Evolutionary conservation across 2,888 invertebrate species (phyloP).

Genomic region (Poecilobothrus nobilitatus): DNA sequence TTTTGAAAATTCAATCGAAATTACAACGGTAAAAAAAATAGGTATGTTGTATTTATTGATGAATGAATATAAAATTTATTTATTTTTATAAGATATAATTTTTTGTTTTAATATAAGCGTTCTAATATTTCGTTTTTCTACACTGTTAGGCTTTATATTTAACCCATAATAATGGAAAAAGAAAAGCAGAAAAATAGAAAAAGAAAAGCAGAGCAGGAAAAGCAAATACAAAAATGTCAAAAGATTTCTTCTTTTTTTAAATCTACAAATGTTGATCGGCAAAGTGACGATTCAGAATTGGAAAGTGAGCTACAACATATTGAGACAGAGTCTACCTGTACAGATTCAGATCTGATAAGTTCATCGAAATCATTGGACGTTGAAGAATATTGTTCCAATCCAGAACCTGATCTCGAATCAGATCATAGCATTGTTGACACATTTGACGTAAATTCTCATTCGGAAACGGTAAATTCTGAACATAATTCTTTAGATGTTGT

Average conservation of each 20-base stretch:
- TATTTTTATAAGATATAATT: constrained; percentile 11
- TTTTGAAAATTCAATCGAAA: constrained; percentile 9
- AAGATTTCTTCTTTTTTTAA: constrained; percentile 3
- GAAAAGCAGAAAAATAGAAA: not conserved
- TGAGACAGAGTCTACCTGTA: too few relatives aligned
- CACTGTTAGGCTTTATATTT: constrained; percentile 11
- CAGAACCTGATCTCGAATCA: not conserved
- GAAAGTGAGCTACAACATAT: too few relatives aligned
- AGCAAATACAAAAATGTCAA: not conserved
- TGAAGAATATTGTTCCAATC: not conserved
- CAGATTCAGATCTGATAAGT: too few relatives aligned
- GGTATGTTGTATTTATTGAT: constrained; percentile 7
- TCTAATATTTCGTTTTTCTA: constrained; percentile 13
- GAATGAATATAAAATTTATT: constrained; percentile 9
- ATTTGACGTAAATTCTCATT: not conserved
- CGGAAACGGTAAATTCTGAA: not conserved
- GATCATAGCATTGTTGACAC: not conserved
- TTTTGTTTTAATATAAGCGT: constrained; percentile 13
- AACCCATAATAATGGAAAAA: constrained; percentile 12
- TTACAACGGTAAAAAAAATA: constrained; percentile 8
- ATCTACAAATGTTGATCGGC: not conserved
- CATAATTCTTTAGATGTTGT: constrained; percentile 5
- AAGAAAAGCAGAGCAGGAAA: constrained; percentile 9
- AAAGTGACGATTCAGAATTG: too few relatives aligned
- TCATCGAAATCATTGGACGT: not conserved